These are phyloP conservation scores for Narcine bancroftii DNA, from an alignment of 2,113 vertebrate species.

Conservation along the genomic window DNA sequence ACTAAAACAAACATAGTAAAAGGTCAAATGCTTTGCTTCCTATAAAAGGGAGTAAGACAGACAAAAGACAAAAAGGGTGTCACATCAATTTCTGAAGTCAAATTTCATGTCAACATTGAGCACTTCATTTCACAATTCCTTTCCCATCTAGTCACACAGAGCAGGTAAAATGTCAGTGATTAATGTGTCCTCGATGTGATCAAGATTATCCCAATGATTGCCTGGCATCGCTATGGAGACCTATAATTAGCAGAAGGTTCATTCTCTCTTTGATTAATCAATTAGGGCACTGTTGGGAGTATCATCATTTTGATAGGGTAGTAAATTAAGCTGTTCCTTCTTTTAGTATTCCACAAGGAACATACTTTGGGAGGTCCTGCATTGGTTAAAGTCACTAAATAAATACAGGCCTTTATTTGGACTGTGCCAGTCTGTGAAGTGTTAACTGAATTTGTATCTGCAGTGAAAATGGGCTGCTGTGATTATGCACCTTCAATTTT, in stretches of 20 bases:
- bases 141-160: background rate
- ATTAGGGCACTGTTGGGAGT: background rate
- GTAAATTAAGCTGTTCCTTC: background rate
- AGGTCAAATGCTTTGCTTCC: conserved; percentile 34
- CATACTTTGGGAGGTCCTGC: background rate
- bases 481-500: background rate
- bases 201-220: background rate
- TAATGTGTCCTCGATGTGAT: background rate
- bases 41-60: background rate
- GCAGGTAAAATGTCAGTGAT: background rate
- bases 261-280: background rate
- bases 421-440: no score
- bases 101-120: background rate
- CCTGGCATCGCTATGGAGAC: background rate
- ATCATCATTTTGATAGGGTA: background rate
- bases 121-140: background rate
- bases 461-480: background rate
- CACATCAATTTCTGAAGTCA: conserved; percentile 20
- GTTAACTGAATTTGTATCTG: background rate
- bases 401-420: background rate
- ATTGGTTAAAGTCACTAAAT: background rate
- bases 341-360: no score
- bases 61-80: background rate
- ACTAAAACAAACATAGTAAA: conserved; percentile 17
- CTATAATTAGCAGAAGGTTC: background rate